Base-by-base conservation (phyloP, 1,140 invertebrate genomes). In the Drosophila mauritiana region DNA sequence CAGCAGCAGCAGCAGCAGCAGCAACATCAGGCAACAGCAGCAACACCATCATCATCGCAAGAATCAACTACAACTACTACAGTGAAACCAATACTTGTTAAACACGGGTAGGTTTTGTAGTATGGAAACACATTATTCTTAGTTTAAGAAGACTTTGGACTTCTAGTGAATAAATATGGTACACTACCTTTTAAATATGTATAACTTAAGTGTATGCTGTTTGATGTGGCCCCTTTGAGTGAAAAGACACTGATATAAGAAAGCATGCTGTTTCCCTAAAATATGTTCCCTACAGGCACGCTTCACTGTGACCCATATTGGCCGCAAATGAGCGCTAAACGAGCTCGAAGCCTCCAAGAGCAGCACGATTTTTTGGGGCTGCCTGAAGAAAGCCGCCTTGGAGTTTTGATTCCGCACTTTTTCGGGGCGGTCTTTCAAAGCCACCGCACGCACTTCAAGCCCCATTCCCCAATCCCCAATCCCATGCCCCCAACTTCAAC, bases 351-450 rank as follows among this genome's bases (percentile, higher is more conserved):
- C 83, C 51, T 40, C 40, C 54, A 53, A 45, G 51, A 48, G 49
- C 39, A 62, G 37, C 59, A 43, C 67, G 48, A 42, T 53, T 36
- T 77, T 52, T 61, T 11, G 48, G 59, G 73, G 68, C 76, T 54
- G 55, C 53, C 65, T 57, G 72, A 83, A 85, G 81, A 83, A 83
- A 83, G 81, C 65, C 72, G 7, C n/a, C 25, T 37, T 45, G 56
- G 12, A 54, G 73, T 51, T 89, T 83, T 74, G 69, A 78, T 68
- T 57, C 62, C 42, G 40, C 72, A 75, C 64, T 83, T 88, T 88
- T 88, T 89, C 67, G 72, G 84, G 80, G 84, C 84, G 84, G 84
- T 74, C 77, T 89, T 84, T 89, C 77, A 89, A 90, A 89, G 83
- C 64, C 70, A 45, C 13, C 68, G 48, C 61, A 63, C 63, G 64